These are phyloP conservation scores for Lacerta bilineata DNA, from an alignment of 2,797 vertebrate species.

Conservation along the genomic window DNA sequence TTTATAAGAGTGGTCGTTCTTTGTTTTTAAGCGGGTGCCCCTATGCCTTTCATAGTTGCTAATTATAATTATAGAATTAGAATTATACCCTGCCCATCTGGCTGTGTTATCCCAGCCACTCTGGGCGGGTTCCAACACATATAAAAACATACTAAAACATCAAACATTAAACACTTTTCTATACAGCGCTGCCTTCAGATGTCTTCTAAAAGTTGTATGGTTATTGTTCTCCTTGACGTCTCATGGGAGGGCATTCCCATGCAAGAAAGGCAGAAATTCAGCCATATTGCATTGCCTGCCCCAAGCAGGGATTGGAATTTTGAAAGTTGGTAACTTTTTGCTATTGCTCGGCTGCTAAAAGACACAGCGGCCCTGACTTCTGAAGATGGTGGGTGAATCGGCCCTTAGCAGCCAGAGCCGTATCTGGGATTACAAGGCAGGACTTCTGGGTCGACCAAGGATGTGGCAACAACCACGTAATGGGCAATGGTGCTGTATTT, in stretches of 20 bases:
- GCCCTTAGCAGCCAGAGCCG: neutral
- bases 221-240: neutral
- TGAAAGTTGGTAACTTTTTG: neutral
- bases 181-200: no score
- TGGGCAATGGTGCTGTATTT: slow-evolving; percentile 12
- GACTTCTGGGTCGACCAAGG: neutral
- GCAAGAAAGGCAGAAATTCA: neutral
- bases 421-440: neutral
- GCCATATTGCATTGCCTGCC: no score
- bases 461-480: neutral
- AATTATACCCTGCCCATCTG: no score
- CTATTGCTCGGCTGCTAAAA: neutral
- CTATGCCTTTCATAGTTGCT: neutral
- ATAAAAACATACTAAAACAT: no score
- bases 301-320: neutral
- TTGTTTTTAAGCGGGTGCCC: neutral
- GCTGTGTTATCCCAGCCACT: no score
- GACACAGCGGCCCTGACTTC: neutral
- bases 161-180: no score
- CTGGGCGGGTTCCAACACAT: no score
- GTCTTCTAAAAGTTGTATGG: no score
- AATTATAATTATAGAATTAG: no score
- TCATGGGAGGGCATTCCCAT: no score
- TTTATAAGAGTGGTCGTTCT: neutral
- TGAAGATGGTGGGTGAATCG: no score